phyloP scores from a whole-genome alignment of 2,797 vertebrate species.

The Margarornis squamiger region DNA sequence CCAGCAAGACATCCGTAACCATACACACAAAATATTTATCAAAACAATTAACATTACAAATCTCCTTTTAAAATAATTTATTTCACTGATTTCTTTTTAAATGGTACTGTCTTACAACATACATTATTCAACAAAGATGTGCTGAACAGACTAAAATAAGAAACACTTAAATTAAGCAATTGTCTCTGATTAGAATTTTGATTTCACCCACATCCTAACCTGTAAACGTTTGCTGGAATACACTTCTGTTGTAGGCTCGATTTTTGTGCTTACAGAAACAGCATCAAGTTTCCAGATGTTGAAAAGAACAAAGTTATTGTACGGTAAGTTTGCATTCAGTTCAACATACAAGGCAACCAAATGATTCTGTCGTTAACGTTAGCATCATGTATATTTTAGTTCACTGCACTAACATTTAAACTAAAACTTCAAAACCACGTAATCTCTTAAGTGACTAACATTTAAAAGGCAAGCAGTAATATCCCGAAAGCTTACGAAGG shows the following conservation, averaged over 20 bases:
- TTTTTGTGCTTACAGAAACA: constrained; percentile 80
- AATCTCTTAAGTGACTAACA: constrained; percentile 82
- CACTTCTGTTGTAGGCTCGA: constrained; percentile 54
- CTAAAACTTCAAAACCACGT: constrained; percentile 82
- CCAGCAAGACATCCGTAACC: constrained; percentile 50
- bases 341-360: constrained; percentile 80
- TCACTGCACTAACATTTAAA: constrained; percentile 82
- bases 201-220: constrained; percentile 49
- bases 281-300: constrained; percentile 62
- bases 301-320: constrained; percentile 60
- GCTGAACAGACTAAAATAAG: constrained; percentile 77
- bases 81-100: constrained; percentile 73
- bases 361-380: constrained; percentile 72
- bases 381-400: constrained; percentile 77
- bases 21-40: constrained; percentile 54
- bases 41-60: constrained; percentile 70
- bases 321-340: constrained; percentile 72
- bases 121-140: constrained; percentile 78
- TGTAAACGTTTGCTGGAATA: constrained; percentile 70
- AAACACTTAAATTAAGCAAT: constrained; percentile 77
- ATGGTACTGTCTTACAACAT: constrained; percentile 76
- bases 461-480: constrained; percentile 84
- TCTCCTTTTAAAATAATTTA: constrained; percentile 84
- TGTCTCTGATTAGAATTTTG: constrained; percentile 60
- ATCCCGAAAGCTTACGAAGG: constrained; percentile 75